Percentiles rank a stretch among this genome's conserved stretches.
Evolutionary conservation across 2,113 vertebrate genomes (phyloP).

Genomic region (Cettia cetti): DNA sequence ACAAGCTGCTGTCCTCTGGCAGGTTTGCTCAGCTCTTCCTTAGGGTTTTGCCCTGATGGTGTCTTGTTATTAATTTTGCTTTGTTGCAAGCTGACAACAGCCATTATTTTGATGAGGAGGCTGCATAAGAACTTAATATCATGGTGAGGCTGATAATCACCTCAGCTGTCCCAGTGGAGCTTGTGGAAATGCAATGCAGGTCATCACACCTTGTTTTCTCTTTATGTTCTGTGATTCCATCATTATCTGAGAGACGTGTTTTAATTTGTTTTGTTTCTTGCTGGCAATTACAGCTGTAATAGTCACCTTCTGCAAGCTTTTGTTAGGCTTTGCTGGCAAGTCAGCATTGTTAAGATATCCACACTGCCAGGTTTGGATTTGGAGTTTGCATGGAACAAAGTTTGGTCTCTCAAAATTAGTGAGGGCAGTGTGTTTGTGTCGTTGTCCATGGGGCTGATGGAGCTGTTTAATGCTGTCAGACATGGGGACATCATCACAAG

Average conservation of each 20-base stretch:
- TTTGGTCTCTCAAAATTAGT: fast-evolving
- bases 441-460: neutral
- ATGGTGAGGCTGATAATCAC: neutral
- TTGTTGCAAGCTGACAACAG: neutral
- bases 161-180: neutral
- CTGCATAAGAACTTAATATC: neutral
- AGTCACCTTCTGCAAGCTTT: neutral
- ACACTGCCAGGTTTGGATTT: neutral
- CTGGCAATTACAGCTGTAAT: neutral
- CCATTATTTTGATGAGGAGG: neutral
- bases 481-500: fast-evolving
- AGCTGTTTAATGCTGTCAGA: neutral
- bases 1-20: neutral
- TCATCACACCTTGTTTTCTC: neutral
- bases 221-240: neutral
- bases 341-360: neutral
- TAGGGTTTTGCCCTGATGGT: neutral
- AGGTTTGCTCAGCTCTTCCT: neutral
- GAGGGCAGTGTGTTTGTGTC: neutral
- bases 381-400: neutral
- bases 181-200: neutral
- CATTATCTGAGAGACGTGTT: neutral
- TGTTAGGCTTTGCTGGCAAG: neutral
- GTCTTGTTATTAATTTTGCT: neutral
- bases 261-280: neutral